These are phyloP conservation scores for sheep (Ovis aries) DNA, from an alignment of 2,113 vertebrate species.

Conservation along the genomic window DNA sequence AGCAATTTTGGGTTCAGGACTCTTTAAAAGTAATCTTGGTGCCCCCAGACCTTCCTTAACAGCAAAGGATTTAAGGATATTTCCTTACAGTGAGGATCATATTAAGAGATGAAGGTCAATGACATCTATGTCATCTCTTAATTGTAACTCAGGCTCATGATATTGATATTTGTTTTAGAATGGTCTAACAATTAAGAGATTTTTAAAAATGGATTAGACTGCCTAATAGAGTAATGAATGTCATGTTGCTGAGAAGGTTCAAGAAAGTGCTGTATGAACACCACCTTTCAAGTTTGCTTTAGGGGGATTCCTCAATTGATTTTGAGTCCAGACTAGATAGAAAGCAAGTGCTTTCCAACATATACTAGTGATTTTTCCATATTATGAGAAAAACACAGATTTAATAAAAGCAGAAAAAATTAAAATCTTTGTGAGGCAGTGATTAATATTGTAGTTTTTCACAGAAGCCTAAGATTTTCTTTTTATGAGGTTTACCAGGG, in stretches of 20 bases:
- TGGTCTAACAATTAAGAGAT: background rate
- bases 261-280: background rate
- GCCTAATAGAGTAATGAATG: background rate
- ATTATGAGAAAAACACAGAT: background rate
- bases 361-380: background rate
- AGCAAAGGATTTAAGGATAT: background rate
- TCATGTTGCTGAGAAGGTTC: background rate
- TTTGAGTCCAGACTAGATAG: background rate
- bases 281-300: background rate
- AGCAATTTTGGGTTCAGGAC: background rate
- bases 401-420: background rate
- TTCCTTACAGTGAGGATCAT: background rate
- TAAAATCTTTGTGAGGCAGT: background rate
- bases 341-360: background rate
- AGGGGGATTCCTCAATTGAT: background rate
- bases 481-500: background rate
- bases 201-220: background rate
- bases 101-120: background rate
- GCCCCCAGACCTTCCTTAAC: background rate
- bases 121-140: background rate
- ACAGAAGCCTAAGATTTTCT: background rate
- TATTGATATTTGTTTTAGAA: conserved; percentile 7
- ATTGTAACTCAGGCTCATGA: background rate
- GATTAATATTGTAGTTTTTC: conserved; percentile 13
- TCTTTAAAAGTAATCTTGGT: background rate